Base-by-base conservation (phyloP, 2,797 vertebrate species). In the Epinephelus awoara region DNA sequence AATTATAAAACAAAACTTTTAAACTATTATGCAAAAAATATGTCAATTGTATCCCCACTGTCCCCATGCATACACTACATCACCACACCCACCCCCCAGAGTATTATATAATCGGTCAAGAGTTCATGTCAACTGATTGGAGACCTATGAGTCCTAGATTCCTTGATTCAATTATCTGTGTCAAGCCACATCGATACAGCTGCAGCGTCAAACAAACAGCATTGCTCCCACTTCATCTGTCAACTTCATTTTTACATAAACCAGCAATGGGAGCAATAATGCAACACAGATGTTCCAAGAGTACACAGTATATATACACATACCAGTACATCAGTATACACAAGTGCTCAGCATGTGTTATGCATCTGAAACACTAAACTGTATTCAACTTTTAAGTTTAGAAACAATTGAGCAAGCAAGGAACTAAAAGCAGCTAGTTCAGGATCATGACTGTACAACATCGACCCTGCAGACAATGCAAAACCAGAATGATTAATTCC, bases 31-130 rank as follows among this genome's bases (percentile, higher is more conserved):
- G 29, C 14, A 49, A 52, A 61, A 87, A 50, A 5, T 6, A 42
- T 34, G 15, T 38, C 6, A 18, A 8, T 49, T 50, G 12, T 52
- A 5, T 5, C 57, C 38, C 4, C 13, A 42, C 27, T 27, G 2
- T 10, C 19, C 44, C 13, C 2, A 21, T 27, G 25, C 47, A 67
- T 46, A 73, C 52, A 69, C 51, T 49, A 10, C 9, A 72, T 47
- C 6, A 66, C 79, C 90, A 91, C 90, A 87, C 86, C 89, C 84
- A 86, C 85, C 68, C 83, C 50, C 50, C 2, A 56, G 27, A 72
- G 34, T 61, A 71, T 79, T 82, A 73, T 68, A 68, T 79, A 79
- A 85, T 75, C 49, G 14, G 44, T 83, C 70, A 84, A 70, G 29
- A 79, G 75, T 89, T 85, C 67, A 85, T 63, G 34, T 68, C 62